Conservation (phyloP, 2,797 vertebrate species). For the Myripristis jacobus region DNA sequence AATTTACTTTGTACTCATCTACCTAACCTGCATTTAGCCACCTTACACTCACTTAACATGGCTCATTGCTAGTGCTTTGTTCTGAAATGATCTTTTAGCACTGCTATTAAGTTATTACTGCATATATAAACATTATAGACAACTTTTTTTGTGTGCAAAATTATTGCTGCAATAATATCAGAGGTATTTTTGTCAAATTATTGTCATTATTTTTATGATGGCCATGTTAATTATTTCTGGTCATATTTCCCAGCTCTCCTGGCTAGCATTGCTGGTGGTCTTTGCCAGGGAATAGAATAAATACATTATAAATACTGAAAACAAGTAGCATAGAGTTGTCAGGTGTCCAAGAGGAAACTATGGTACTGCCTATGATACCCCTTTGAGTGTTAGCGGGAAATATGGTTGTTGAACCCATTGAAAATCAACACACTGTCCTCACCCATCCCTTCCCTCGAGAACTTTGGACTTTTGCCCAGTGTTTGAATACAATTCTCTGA, state of each 20-base stretch:
- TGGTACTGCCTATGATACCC: slow-evolving; percentile 24
- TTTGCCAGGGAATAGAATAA: slow-evolving; percentile 14
- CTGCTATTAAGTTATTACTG: too few relatives aligned
- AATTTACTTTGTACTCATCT: too few relatives aligned
- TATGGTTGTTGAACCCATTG: slow-evolving; percentile 41
- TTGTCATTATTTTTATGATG: too few relatives aligned
- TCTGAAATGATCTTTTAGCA: too few relatives aligned
- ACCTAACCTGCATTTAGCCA: too few relatives aligned
- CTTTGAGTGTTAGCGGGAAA: slow-evolving; percentile 38
- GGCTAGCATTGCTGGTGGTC: slow-evolving; percentile 31
- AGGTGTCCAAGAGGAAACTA: slow-evolving; percentile 31
- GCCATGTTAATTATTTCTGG: too few relatives aligned
- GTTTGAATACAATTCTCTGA: slow-evolving; percentile 48
- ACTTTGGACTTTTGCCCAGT: slow-evolving; percentile 35
- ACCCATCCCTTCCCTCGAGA: slow-evolving; percentile 21
- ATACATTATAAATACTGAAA: slow-evolving; percentile 22
- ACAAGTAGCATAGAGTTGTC: slow-evolving; percentile 12
- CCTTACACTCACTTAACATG: too few relatives aligned
- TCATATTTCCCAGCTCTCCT: not conserved
- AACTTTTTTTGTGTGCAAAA: too few relatives aligned
- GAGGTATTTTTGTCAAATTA: too few relatives aligned
- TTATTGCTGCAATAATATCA: too few relatives aligned
- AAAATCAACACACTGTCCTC: slow-evolving; percentile 8
- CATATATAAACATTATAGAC: too few relatives aligned
- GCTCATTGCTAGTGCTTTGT: too few relatives aligned